These are phyloP conservation scores for Atopsyche davidsoni DNA, from an alignment of 1,140 invertebrate species.

Conservation along the genomic window DNA sequence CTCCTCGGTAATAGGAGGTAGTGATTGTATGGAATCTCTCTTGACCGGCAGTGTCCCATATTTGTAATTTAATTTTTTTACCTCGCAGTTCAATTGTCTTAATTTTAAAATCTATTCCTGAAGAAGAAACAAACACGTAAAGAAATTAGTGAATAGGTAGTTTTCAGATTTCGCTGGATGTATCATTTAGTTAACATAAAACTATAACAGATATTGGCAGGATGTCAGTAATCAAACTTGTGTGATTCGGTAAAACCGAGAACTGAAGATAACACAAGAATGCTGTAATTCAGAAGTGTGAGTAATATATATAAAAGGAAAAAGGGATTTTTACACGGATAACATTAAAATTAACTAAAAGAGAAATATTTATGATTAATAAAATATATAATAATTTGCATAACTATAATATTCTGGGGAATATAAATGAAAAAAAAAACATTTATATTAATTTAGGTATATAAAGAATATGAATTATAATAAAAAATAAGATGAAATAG, in stretches of 20 bases:
- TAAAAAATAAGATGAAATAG: neutral
- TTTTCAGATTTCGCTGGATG: no score
- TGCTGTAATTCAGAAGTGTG: no score
- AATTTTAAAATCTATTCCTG: constrained; percentile 99
- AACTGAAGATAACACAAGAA: no score
- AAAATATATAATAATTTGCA: neutral
- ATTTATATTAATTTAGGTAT: neutral
- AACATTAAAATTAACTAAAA: no score
- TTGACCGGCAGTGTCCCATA: constrained; percentile 98
- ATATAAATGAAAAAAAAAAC: constrained; percentile 16
- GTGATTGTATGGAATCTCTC: constrained; percentile 96
- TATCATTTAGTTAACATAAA: no score
- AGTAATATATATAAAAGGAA: no score
- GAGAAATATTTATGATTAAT: neutral
- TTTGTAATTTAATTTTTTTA: constrained; percentile 97
- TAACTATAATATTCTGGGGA: neutral
- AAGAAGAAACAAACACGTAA: no score
- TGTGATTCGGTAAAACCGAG: no score
- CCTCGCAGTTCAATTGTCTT: constrained; percentile 96
- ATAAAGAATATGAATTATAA: neutral
- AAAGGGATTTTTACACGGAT: no score
- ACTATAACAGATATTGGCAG: no score
- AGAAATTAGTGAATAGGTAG: no score
- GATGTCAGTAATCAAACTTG: no score
- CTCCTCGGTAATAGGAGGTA: constrained; percentile 95